phyloP scores from a whole-genome alignment of 2,888 invertebrate genomes.

The Litoditis marina region DNA sequence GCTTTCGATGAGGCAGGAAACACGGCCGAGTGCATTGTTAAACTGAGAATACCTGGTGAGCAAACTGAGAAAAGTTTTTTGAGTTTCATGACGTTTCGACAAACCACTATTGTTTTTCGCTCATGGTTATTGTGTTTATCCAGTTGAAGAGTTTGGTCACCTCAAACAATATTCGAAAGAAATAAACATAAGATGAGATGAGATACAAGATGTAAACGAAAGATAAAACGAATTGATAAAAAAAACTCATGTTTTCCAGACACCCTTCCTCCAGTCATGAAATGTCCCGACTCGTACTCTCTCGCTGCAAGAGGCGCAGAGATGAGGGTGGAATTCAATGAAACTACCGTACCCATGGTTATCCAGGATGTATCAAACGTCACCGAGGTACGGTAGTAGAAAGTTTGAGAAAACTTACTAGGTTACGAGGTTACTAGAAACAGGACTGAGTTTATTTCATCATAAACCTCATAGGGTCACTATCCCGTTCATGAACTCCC shows the following conservation, averaged over 20 bases:
- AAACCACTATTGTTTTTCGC: background rate
- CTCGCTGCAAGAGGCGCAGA: conserved; percentile 46
- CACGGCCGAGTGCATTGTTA: conserved; percentile 92
- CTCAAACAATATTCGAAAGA: background rate
- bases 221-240: no score
- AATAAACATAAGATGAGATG: background rate
- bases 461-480: no score
- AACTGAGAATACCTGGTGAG: conserved; percentile 70
- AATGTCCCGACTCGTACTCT: conserved; percentile 61
- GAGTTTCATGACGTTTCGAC: background rate
- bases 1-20: conserved; percentile 97
- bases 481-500: no score
- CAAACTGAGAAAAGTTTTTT: background rate
- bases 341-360: conserved; percentile 50
- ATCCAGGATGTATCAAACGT: conserved; percentile 61
- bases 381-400: conserved; percentile 41
- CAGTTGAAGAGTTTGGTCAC: no score
- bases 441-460: no score
- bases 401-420: no score
- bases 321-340: conserved; percentile 53
- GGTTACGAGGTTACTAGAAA: no score
- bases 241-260: conserved; percentile 40
- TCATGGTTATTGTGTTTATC: no score
- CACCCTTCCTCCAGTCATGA: conserved; percentile 60
- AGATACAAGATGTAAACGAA: no score